A percentile compares a stretch with the other conserved stretches of the same genome.
Evolutionary conservation across 2,113 vertebrate species (phyloP).

Genomic region (Malurus alboscapulatus): DNA sequence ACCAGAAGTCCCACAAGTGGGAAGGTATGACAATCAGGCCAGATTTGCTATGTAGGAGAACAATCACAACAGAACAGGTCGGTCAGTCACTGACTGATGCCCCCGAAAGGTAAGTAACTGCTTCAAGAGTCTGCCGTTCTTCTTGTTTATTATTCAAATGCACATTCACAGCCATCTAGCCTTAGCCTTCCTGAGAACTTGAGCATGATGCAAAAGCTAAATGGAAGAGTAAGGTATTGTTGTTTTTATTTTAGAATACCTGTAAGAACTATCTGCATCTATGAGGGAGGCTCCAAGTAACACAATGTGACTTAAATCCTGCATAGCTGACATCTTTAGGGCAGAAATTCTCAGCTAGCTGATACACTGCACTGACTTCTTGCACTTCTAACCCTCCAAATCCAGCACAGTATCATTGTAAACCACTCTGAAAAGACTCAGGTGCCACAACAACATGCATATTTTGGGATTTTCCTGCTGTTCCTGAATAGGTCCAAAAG

Average conservation of each 20-base stretch:
- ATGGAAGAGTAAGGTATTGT: neutral
- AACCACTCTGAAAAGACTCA: neutral
- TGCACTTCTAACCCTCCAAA: neutral
- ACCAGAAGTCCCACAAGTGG: neutral
- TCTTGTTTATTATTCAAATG: neutral
- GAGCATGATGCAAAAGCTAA: neutral
- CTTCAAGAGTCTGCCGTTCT: rapidly evolving
- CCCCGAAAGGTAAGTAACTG: neutral
- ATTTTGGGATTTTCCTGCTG: neutral
- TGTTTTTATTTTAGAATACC: neutral
- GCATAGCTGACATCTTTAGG: neutral
- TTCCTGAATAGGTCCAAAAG: neutral
- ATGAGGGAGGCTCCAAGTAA: neutral
- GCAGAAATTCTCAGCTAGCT: neutral
- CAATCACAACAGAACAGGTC: neutral
- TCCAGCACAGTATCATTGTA: neutral
- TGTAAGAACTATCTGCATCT: neutral
- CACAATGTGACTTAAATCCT: neutral
- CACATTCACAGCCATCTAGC: neutral
- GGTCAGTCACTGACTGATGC: neutral
- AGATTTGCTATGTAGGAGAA: neutral
- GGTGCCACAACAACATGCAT: neutral
- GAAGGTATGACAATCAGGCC: neutral
- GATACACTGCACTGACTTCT: neutral
- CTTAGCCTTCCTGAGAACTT: neutral